Base-by-base conservation (phyloP, 2,113 vertebrate species). In the Gadus chalcogrammus region DNA sequence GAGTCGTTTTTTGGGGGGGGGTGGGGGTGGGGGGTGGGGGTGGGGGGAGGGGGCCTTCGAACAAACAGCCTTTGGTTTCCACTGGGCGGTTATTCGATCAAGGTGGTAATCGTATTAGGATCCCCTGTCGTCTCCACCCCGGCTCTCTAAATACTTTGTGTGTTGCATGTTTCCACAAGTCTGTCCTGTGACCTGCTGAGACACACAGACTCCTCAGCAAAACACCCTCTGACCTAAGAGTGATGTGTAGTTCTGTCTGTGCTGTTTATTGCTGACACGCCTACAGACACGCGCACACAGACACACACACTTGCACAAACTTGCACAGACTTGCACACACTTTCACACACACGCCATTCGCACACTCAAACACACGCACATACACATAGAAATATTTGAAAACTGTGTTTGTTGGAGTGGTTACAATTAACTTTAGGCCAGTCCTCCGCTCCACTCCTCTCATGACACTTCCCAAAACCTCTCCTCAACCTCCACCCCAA, bases 121-220 rank as follows among this genome's bases (percentile, higher is more conserved):
- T 75, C 80, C 81, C 60, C 64, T 52, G 65, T 56, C 69, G 55
- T 71, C 71, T 2, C 75, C 74, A 68, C 77, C 77, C 61, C 62
- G 72, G 68, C 61, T 68, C 73, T 79, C 77, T 84, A 88, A 87
- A 90, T 89, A 85, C 80, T 85, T 85, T 80, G 59, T 77, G 75
- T 79, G 77, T 68, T 71, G 75, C 75, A 76, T 73, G 81, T 84
- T 76, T 85, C 75, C 79, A 84, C 82, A 82, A 69, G 78, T 78
- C 78, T 77, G 71, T 74, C 68, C 53, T 56, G 56, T 65, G 68
- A 78, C 73, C 67, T 68, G 83, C 72, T 82, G 69, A 64, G 61
- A 76, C 68, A 59, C 70, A 70, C 16, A 82, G 73, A 63, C 76
- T 72, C 73, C 73, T 58, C 20, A 56, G 18, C 20, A 52, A 42